phyloP scores from a whole-genome alignment of 2,113 vertebrate genomes.

The Cynopterus brachyotis region DNA sequence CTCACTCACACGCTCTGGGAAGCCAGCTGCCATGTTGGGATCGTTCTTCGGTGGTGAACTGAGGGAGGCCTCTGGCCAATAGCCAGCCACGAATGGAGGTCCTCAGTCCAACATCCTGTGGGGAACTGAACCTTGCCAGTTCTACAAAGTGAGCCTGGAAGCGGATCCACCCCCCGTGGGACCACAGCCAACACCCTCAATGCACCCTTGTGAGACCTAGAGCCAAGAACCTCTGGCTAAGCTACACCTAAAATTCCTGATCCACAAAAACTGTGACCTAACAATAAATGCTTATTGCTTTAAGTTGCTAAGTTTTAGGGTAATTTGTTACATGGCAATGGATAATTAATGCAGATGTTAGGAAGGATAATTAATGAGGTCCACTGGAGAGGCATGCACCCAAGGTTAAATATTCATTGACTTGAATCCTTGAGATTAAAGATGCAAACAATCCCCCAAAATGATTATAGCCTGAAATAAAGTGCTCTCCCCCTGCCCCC shows the following conservation, averaged over 20 bases:
- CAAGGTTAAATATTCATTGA: neutral
- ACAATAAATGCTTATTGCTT: neutral
- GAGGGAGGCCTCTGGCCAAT: neutral
- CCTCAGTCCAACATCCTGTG: neutral
- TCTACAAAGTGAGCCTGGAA: neutral
- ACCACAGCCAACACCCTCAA: neutral
- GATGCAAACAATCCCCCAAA: neutral
- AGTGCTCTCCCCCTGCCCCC: neutral
- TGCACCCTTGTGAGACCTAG: neutral
- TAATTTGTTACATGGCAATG: neutral
- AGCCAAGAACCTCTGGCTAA: neutral
- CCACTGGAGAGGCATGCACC: neutral
- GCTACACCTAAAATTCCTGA: neutral
- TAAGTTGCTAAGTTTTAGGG: neutral
- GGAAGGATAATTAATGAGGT: neutral
- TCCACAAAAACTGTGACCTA: neutral
- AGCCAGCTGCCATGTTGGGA: neutral
- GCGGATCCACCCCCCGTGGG: neutral
- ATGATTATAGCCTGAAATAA: neutral
- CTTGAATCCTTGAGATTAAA: neutral
- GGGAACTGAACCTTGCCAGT: neutral
- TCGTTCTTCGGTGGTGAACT: neutral
- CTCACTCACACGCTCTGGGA: neutral
- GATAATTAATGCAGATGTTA: neutral
- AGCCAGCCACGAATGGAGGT: neutral